A percentile compares a stretch with the other conserved stretches of the same genome.
phyloP scores from a whole-genome alignment of 2,888 invertebrate genomes.

The Eretmocerus hayati region DNA sequence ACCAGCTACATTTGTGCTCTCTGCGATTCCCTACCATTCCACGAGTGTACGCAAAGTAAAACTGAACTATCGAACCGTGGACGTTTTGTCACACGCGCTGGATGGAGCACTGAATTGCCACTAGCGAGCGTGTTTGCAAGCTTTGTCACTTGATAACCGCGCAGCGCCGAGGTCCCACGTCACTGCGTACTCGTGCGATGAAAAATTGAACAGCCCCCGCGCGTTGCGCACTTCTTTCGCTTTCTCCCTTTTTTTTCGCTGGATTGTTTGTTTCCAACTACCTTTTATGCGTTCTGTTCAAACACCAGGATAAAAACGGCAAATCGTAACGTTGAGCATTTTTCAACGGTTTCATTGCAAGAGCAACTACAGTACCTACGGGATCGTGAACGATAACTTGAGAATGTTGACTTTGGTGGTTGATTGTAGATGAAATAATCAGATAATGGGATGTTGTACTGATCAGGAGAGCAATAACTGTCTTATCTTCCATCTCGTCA shows the following conservation, averaged over 20 bases:
- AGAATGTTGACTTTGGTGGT: too few species aligned
- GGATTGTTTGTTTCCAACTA: background rate
- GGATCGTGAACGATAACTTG: too few species aligned
- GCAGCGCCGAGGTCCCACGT: background rate
- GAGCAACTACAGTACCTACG: too few species aligned
- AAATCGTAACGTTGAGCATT: too few species aligned
- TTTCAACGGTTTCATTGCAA: too few species aligned
- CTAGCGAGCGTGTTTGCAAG: constrained; percentile 10
- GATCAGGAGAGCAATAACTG: too few species aligned
- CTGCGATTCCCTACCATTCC: background rate
- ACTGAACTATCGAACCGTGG: constrained; percentile 3
- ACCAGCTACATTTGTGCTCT: background rate
- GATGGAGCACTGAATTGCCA: constrained; percentile 15
- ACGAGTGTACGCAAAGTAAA: background rate
- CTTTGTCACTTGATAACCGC: constrained; percentile 15
- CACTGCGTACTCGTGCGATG: constrained; percentile 3
- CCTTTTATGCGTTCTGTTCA: too few species aligned
- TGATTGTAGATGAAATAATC: too few species aligned
- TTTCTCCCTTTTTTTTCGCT: background rate
- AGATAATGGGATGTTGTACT: too few species aligned
- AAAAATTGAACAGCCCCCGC: constrained; percentile 8
- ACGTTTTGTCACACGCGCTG: constrained; percentile 10
- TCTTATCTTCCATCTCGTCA: too few species aligned
- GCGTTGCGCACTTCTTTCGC: background rate
- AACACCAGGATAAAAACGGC: too few species aligned